Base-by-base conservation (phyloP, 2,888 invertebrate genomes). In the Caenorhabditis sp. region DNA sequence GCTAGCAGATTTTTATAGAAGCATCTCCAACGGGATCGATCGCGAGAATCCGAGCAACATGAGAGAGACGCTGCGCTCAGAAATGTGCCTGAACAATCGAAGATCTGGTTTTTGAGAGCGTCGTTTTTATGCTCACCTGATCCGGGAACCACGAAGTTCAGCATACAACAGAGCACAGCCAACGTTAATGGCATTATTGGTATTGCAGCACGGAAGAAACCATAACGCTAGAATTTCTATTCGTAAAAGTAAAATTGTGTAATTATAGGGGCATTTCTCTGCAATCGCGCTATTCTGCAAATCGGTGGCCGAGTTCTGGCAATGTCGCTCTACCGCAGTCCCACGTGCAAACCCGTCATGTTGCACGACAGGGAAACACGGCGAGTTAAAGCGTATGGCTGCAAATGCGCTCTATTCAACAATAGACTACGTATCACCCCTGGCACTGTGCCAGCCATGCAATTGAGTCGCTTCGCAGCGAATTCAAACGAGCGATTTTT, bases 181-280 rank as follows among this genome's bases (percentile, higher is more conserved):
- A 90, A 56, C 2, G 89, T 87, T 15, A 91, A 80, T 0, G 91
- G 91, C 90, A 91, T 90, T 43, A 89, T 87, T 0, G 91, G 91
- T 48, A 91, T 90, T n/a, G 90, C 90, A 58, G 89, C 89, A 75
- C 90, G 89, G 72, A 90, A 86, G 27, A 89, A 87, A 93, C 95
- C 90, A 24, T 84, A 76, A 17, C 76, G 48, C 83, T 82, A 74
- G 17, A 71, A 52, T 32, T 43, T 15, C 8, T n/a, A 17, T 22
- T 22, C 20, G 11, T 35, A 3, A 11, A 4, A 24, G 15, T 11
- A 26, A 50, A 15, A 24, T n/a, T 17, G n/a, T n/a, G n/a, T n/a
- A n/a, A n/a, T n/a, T n/a, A n/a, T n/a, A n/a, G n/a, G n/a, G n/a
- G n/a, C n/a, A n/a, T n/a, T n/a, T n/a, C n/a, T n/a, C n/a, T n/a